Evolutionary conservation across 2,888 invertebrate genomes (phyloP).

Genomic region (Octodonta nipae): DNA sequence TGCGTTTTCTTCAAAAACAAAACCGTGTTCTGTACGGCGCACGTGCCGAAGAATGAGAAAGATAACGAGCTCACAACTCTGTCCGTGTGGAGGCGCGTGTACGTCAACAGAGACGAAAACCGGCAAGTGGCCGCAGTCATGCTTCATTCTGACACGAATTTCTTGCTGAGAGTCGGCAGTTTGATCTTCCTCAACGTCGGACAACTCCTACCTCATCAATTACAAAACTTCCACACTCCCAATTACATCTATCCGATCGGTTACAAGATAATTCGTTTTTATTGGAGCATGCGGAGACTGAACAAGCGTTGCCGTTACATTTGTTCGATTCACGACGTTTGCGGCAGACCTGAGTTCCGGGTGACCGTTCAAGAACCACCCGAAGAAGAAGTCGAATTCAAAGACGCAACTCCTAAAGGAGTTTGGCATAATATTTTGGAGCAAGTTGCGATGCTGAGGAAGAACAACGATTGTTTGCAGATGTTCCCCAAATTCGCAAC

Average conservation of each 20-base stretch:
- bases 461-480: conserved; percentile 58
- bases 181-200: conserved; percentile 91
- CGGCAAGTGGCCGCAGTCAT: conserved; percentile 89
- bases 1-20: conserved; percentile 97
- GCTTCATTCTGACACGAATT: conserved; percentile 83
- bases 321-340: conserved; percentile 83
- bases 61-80: conserved; percentile 86
- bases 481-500: conserved; percentile 86
- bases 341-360: conserved; percentile 79
- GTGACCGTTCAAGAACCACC: conserved; percentile 71
- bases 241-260: conserved; percentile 94
- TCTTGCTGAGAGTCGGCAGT: conserved; percentile 84
- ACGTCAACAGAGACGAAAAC: conserved; percentile 92
- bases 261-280: conserved; percentile 84
- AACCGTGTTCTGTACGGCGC: conserved; percentile 79
- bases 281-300: conserved; percentile 85
- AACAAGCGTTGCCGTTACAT: conserved; percentile 86
- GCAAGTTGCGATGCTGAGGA: conserved; percentile 63
- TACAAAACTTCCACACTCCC: conserved; percentile 84
- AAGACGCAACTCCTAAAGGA: conserved; percentile 60
- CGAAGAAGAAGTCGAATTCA: conserved; percentile 53
- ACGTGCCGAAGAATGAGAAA: conserved; percentile 74
- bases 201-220: conserved; percentile 89
- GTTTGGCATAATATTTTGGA: conserved; percentile 80
- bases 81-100: conserved; percentile 83